Percentiles rank a stretch among this genome's conserved stretches.
These are phyloP conservation scores for Melanotaenia parkinsoni DNA, from an alignment of 2,797 vertebrate species.

Conservation along the genomic window DNA sequence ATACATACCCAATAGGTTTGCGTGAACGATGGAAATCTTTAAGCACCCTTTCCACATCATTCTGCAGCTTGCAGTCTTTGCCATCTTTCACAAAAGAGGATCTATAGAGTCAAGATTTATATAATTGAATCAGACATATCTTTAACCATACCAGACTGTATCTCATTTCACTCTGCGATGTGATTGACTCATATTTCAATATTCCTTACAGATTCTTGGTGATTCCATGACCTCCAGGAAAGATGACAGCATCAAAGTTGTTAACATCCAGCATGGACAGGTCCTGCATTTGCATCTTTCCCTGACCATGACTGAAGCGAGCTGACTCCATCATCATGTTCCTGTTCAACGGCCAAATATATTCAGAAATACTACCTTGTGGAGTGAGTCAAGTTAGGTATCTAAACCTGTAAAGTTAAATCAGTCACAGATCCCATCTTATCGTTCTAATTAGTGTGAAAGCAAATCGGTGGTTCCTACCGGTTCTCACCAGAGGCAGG, in stretches of 20 bases:
- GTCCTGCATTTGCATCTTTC: conserved; percentile 79
- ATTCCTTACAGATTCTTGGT: conserved; percentile 81
- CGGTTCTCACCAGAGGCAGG: conserved; percentile 78
- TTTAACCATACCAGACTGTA: background rate
- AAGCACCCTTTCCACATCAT: conserved; percentile 77
- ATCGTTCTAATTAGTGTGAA: background rate
- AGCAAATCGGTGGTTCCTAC: conserved; percentile 48
- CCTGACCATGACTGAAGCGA: conserved; percentile 80
- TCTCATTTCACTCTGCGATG: background rate
- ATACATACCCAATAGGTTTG: conserved; percentile 82
- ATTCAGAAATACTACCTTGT: conserved; percentile 43
- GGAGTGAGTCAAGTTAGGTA: conserved; percentile 40
- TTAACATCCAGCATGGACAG: conserved; percentile 79
- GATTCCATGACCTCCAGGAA: conserved; percentile 81
- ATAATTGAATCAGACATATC: background rate
- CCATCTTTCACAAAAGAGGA: conserved; percentile 81
- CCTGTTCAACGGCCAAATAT: conserved; percentile 63
- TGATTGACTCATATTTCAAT: conserved; percentile 5
- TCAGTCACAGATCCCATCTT: background rate
- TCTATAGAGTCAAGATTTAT: conserved; percentile 48
- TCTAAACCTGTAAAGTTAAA: background rate
- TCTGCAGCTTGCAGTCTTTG: conserved; percentile 82
- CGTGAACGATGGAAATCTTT: conserved; percentile 81
- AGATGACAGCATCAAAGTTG: conserved; percentile 81
- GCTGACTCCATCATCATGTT: conserved; percentile 83